Percentiles rank a stretch among this genome's conserved stretches.
Evolutionary conservation across 1,140 invertebrate genomes (phyloP).

Genomic region (Amyelois transitella): DNA sequence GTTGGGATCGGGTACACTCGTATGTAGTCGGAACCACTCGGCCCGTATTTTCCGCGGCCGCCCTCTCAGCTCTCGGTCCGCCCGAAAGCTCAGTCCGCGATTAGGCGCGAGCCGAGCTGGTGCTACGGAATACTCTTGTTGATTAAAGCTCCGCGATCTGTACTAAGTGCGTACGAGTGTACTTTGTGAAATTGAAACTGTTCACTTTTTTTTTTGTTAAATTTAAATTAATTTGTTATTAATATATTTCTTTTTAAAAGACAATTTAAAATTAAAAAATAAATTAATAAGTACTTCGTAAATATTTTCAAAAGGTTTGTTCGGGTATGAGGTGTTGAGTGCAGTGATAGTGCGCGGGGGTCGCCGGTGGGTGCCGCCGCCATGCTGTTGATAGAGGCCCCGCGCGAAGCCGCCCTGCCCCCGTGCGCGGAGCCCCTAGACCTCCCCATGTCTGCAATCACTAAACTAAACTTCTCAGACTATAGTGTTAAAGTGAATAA

Average conservation of each 20-base stretch:
- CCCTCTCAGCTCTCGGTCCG: constrained; percentile 64
- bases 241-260: not conserved
- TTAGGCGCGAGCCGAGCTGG: constrained; percentile 46
- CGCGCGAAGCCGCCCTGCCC: constrained; percentile 69
- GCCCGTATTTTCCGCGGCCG: constrained; percentile 34
- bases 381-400: constrained; percentile 70
- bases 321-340: constrained; percentile 41
- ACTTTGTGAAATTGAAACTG: not conserved
- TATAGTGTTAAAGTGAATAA: constrained; percentile 65
- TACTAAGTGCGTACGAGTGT: constrained; percentile 2
- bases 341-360: constrained; percentile 27
- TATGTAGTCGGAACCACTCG: constrained; percentile 7
- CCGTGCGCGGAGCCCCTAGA: constrained; percentile 64
- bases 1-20: not conserved
- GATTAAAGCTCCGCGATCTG: constrained; percentile 18
- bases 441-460: constrained; percentile 60
- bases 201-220: no score
- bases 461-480: constrained; percentile 64
- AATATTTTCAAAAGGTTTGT: not conserved
- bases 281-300: not conserved
- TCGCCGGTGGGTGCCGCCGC: constrained; percentile 28
- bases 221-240: constrained; percentile 12
- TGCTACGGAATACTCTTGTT: constrained; percentile 23
- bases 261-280: not conserved
- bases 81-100: constrained; percentile 68